Base-by-base conservation (phyloP, 2,113 vertebrate species). In the Rynchops niger region DNA sequence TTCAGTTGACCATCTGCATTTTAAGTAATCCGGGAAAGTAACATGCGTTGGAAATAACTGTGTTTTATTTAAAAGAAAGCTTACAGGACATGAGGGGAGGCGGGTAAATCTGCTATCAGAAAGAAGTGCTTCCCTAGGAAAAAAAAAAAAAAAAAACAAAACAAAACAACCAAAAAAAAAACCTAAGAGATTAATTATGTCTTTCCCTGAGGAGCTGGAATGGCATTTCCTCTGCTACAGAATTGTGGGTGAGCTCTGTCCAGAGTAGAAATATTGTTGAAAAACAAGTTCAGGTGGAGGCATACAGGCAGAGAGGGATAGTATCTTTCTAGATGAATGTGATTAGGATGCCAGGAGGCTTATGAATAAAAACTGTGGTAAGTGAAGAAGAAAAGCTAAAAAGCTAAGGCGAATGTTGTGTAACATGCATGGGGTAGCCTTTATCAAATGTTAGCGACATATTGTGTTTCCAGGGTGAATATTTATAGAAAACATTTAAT, bases 341-440 rank as follows among this genome's bases (percentile, higher is more conserved):
- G 16, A 67, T 92, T 73, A 94, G 63, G 26, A 67, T 62, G n/a
- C 32, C 49, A 78, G 21, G 50, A 78, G 38, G 22, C 29, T 67
- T 84, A 49, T 49, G 65, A 91, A 84, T 79, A 79, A 78, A 93
- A 84, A 17, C 72, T 12, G 3, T 15, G 8, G 11, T 50, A 86
- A 86, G 20, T 40, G 42, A 94, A 45, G 59, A 77, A 77, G 45
- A 74, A 92, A 91, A 91, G 16, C 38, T 29, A 55, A 74, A 92
- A 93, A 91, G 18, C 43, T 26, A 55, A 82, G 26, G 26, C 1
- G 10, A 55, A 58, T 82, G 38, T 61, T 71, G 29, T 82, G 30
- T 50, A 12, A 45, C 34, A 62, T n/a, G 12, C 23, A 16, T 26
- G 8, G 26, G 32, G 6, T 23, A 84, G 29, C 13, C 17, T 81